Evolutionary conservation across 2,797 vertebrate genomes (phyloP), one percentile per base, ranked within the genome.

Genomic region (Neosilurus mollespiculum): DNA sequence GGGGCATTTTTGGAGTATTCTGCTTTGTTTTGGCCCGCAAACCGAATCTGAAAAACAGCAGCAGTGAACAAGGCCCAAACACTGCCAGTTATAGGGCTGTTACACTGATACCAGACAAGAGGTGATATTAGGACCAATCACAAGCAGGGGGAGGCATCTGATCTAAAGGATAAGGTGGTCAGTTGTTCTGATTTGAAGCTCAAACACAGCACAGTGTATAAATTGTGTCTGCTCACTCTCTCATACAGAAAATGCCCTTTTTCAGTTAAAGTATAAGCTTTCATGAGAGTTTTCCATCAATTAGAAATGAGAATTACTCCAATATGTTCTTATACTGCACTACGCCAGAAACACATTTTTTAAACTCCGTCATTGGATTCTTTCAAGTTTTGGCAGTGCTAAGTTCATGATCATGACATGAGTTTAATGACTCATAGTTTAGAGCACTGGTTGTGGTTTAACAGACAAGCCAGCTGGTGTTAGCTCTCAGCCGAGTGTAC

Each of bases 401-500:
- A 43, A 16, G 22, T 64, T 43, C n/a, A 11, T 51, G 22, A 78
- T 78, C 15, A 62, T 16, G 22, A 56, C 4, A 77, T 20, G 20
- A 61, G 56, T 16, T 59, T 18, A 54, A 59, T 77, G 59, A 59
- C 30, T 80, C 65, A 37, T 82, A 56, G 83, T 75, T 75, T 15
- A 62, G 65, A 62, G 56, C 18, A 53, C 15, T 83, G 18, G 62
- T 66, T 85, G 81, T 20, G 70, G 83, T 87, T 80, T 80, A 82
- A 73, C 66, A 84, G 53, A 81, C 81, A 69, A 78, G 53, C 72
- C 62, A 26, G 85, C 73, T 51, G 81, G 70, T 78, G 18, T 87
- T 85, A 88, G 91, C 90, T 89, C 91, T 73, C 87, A 54, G 84
- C 81, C 64, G 86, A 89, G 90, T 88, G 87, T 80, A 87, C 87